Evolutionary conservation across 1,140 invertebrate species (phyloP), one percentile per base, ranked within the genome.

Genomic region (Orius laevigatus): DNA sequence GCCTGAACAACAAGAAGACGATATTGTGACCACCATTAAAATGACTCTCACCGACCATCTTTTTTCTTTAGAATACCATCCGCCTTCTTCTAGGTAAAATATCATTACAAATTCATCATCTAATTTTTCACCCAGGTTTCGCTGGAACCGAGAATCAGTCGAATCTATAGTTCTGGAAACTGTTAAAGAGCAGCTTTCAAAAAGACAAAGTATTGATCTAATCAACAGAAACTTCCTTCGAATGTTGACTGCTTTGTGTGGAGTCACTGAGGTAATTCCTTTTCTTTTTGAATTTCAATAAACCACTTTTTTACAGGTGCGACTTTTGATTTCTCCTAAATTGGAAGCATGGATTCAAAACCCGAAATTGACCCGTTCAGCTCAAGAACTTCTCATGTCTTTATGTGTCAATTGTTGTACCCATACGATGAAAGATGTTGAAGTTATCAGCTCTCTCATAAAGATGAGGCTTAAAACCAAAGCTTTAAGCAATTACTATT

Each of bases 291-390:
- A 19, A 19, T 19, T 43, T n/a, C 1, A 31, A 19, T 32, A 15
- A 19, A 16, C 8, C 15, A 6, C 45, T 46, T 41, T 44, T 48
- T 55, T 55, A 34, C 40, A 73, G 68, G 79, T 93, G 38, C 73
- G 92, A 19, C 73, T 81, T 43, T 75, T 89, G 39, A 81, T 84
- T 6, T 78, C 84, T 6, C 78, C 81, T 10, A 75, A 83, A 16
- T 66, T 97, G 1, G 93, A 98, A 64, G 76, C 83, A 51, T 96
- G 92, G 92, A 68, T 98, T 19, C 90, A 94, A 59, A 95, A 94
- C 67, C 89, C 90, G 31, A 97, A 97, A 70, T 63, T 92, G 36
- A 83, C 84, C 63, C 76, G 85, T 58, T 75, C 83, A 6, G 89
- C 90, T 1, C 92, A 95, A 63, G 91, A 98, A 65, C 66, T 98